A percentile compares a stretch with the other conserved stretches of the same genome.
Evolutionary conservation across 1,140 invertebrate genomes (phyloP).

Genomic region (Agrypnia vestita): DNA sequence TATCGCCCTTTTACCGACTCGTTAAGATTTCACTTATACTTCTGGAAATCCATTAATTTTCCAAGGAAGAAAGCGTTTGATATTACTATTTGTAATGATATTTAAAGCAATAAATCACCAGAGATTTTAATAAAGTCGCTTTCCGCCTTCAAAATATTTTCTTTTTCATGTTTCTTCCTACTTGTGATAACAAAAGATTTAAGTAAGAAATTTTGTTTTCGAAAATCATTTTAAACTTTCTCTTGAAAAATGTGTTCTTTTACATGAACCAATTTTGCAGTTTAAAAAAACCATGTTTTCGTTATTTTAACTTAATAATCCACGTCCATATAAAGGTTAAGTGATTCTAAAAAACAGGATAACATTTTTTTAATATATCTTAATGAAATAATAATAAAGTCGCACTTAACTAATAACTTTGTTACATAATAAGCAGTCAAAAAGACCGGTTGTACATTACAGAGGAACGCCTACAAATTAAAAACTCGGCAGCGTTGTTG

Average conservation of each 20-base stretch:
- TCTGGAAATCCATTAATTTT: conserved; percentile 40
- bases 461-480: background rate
- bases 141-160: conserved; percentile 17
- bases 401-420: no score
- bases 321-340: no score
- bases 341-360: no score
- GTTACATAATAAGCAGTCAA: no score
- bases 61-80: conserved; percentile 29
- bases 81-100: conserved; percentile 38
- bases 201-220: background rate
- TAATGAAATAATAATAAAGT: no score
- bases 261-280: no score
- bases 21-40: conserved; percentile 32
- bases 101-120: conserved; percentile 44
- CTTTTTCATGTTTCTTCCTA: conserved; percentile 3
- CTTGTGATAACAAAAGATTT: background rate
- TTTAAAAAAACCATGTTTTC: no score
- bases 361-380: no score
- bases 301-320: no score
- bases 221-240: no score
- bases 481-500: background rate
- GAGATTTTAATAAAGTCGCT: conserved; percentile 34
- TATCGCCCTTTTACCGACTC: conserved; percentile 33
- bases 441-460: no score
- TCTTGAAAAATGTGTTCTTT: no score